A percentile compares a stretch with the other conserved stretches of the same genome.
Conservation (phyloP, 64 coral and sea anemone species). For the Stichodactyla helianthus region DNA sequence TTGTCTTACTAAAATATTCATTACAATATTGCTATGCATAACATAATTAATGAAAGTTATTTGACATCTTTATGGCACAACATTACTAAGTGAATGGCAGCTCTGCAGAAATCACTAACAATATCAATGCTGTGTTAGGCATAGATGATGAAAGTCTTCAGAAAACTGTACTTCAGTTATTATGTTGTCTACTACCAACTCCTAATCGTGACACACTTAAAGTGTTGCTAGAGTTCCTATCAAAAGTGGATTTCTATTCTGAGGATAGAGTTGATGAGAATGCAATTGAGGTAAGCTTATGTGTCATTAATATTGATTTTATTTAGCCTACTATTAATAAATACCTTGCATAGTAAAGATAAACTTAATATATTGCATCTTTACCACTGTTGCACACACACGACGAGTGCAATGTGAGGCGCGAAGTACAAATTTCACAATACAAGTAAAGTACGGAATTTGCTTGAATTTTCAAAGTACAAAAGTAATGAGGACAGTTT, state of each 20-base stretch:
- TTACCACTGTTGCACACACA: too few species aligned
- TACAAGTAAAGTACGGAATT: too few species aligned
- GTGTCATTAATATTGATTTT: too few species aligned
- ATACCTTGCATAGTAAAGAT: too few species aligned
- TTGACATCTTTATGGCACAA: background rate
- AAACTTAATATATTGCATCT: too few species aligned
- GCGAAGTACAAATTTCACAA: too few species aligned
- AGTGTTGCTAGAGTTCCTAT: constrained; percentile 75
- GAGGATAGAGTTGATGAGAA: constrained; percentile 74
- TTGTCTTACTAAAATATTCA: background rate
- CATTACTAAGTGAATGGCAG: background rate
- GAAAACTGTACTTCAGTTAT: constrained; percentile 47
- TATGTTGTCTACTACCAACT: constrained; percentile 73
- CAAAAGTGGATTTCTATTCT: constrained; percentile 82
- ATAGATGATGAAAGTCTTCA: background rate
- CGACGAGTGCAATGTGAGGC: too few species aligned
- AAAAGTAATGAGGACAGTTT: too few species aligned
- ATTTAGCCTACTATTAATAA: too few species aligned
- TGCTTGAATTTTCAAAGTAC: too few species aligned
- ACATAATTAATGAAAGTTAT: background rate
- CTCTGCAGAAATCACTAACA: background rate
- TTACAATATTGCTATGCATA: background rate
- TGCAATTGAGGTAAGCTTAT: constrained; percentile 61
- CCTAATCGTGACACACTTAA: constrained; percentile 89
- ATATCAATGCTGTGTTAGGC: background rate